Base-by-base conservation (phyloP, 37 sponge, comb jelly and placozoan genomes). In the Beroe ovata region DNA sequence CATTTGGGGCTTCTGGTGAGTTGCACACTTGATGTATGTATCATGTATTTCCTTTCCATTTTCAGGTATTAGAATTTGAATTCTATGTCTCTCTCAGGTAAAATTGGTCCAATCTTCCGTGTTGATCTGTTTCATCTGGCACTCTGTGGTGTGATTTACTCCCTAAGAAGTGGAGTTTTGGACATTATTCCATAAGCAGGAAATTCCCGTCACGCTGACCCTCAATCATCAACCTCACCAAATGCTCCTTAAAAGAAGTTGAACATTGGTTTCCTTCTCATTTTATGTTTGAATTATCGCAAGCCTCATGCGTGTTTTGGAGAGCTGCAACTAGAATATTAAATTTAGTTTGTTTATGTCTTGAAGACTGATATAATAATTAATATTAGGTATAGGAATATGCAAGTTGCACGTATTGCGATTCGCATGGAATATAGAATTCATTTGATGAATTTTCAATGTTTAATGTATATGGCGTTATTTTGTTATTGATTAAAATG, bases 91-190 rank as follows among this genome's bases (percentile, higher is more conserved):
- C n/a, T n/a, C n/a, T 40, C 84, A 77, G 84, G 84, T 19, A 77
- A 77, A 35, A 77, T 77, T 32, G 84, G 84, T 19, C 84, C 84
- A 3, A 54, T 77, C n/a, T 42, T 32, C 22, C 42, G 84, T 22
- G 28, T 77, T 42, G 84, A 77, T 20, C 84, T 77, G 28, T 77
- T 77, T 25, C 84, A 77, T 54, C 41, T 40, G 26, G 84, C 84
- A 26, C 54, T 77, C 38, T 39, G 26, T 77, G 84, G 84, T 77
- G 84, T 35, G 8, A 21, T 77, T 54, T 77, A 77, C 54, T 8
- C 54, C n/a, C 54, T 77, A 6, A 22, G 54, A 33, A 36, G 36
- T 77, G 84, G 84, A 77, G 22, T 77, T 25, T 1, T 77, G 28
- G 22, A 62, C 4, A 25, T 62, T 62, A 62, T 62, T 16, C 6